These are phyloP conservation scores for Oscheius sp. DNA, from an alignment of 2,888 invertebrate genomes.

Conservation along the genomic window DNA sequence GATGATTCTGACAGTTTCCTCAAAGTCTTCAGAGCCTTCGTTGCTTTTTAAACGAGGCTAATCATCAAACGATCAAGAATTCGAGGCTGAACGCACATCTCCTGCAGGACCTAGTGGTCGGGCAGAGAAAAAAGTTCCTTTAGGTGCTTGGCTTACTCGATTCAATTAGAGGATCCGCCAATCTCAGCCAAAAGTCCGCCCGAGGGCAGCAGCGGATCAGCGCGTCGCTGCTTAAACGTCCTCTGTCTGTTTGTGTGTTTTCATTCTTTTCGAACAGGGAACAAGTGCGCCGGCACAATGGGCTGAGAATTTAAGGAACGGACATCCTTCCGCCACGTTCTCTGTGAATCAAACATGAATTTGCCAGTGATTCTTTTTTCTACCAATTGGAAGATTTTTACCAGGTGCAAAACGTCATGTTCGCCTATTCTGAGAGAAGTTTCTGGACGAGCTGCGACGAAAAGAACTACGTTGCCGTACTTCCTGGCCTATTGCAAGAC, in stretches of 20 bases:
- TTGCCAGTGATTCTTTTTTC: neutral
- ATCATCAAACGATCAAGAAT: constrained; percentile 6
- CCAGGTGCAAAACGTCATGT: constrained; percentile 7
- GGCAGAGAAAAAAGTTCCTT: constrained; percentile 30
- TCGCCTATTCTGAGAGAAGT: neutral
- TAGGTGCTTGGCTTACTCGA: constrained; percentile 35
- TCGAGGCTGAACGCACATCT: neutral
- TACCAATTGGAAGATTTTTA: neutral
- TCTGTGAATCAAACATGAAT: too few species aligned
- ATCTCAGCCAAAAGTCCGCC: constrained; percentile 35
- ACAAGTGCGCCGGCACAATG: too few species aligned
- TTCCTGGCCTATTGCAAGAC: constrained; percentile 22
- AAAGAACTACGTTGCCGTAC: constrained; percentile 16
- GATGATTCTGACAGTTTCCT: neutral
- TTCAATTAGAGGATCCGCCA: constrained; percentile 38
- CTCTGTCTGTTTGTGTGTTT: too few species aligned
- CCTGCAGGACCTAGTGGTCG: neutral
- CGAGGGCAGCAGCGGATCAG: constrained; percentile 28
- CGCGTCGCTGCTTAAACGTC: neutral
- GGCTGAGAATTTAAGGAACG: too few species aligned
- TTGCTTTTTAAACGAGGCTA: constrained; percentile 7
- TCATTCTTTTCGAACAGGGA: too few species aligned
- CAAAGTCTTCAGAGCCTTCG: neutral
- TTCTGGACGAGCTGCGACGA: constrained; percentile 25
- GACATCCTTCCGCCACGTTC: too few species aligned